Percentiles rank a stretch among this genome's conserved stretches.
Conservation (phyloP, 2,888 invertebrate genomes). For the Idaea biselata region DNA sequence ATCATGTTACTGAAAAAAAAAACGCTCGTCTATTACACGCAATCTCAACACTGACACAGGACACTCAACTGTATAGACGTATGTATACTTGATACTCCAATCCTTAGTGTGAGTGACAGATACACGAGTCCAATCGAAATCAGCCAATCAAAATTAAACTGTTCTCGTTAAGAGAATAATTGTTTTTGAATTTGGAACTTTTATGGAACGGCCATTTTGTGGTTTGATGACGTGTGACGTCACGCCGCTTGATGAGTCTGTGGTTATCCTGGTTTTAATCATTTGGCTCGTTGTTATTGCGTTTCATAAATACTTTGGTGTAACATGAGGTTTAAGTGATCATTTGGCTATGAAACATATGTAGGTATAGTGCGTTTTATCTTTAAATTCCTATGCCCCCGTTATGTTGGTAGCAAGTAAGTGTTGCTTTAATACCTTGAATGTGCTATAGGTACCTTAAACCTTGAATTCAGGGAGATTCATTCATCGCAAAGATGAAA, state of each 20-base stretch:
- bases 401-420: too few species aligned
- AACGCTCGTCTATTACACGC: constrained; percentile 29
- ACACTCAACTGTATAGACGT: constrained; percentile 13
- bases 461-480: too few species aligned
- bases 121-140: constrained; percentile 20
- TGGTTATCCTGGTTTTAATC: background rate
- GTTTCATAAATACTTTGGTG: background rate
- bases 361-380: too few species aligned
- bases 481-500: too few species aligned
- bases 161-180: constrained; percentile 22
- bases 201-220: background rate
- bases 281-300: background rate
- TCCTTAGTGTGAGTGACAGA: constrained; percentile 13
- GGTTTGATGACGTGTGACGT: constrained; percentile 3
- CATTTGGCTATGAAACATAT: too few species aligned
- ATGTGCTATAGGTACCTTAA: too few species aligned
- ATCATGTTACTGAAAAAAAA: constrained; percentile 13
- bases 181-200: constrained; percentile 17
- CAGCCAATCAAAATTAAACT: constrained; percentile 31
- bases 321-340: too few species aligned
- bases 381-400: too few species aligned
- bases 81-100: constrained; percentile 4
- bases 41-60: constrained; percentile 12
- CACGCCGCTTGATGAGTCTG: background rate
- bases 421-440: too few species aligned